A percentile compares a stretch with the other conserved stretches of the same genome.
phyloP scores from a whole-genome alignment of 2,797 vertebrate genomes.

The Phoeniculus purpureus region DNA sequence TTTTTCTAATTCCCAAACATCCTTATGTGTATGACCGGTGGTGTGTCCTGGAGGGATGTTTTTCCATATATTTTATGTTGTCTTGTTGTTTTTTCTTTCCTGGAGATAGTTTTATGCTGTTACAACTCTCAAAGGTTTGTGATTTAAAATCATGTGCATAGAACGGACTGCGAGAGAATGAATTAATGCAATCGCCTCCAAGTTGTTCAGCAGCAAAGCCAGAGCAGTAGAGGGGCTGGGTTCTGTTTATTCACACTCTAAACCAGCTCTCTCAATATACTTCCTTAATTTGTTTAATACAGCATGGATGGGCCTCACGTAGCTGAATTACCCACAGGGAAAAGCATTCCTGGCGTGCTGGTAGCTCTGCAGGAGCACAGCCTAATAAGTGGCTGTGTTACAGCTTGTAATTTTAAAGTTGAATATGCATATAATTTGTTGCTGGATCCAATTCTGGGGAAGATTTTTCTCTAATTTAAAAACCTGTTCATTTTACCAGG shows the following conservation, averaged over 20 bases:
- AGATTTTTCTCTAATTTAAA: neutral
- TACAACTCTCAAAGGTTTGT: neutral
- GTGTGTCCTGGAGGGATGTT: neutral
- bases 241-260: neutral
- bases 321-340: neutral
- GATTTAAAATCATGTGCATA: neutral
- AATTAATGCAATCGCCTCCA: neutral
- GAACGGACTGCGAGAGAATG: neutral
- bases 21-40: neutral
- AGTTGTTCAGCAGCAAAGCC: neutral
- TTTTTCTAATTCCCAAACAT: neutral
- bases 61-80: neutral
- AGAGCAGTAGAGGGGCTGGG: neutral
- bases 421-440: neutral
- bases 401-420: conserved; percentile 3
- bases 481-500: neutral
- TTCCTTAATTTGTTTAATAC: conserved; percentile 8
- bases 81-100: neutral
- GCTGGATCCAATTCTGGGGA: neutral
- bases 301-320: neutral
- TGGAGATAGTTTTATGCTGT: neutral
- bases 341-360: neutral
- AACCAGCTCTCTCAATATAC: neutral
- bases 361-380: neutral
- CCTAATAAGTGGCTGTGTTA: neutral